phyloP scores from a whole-genome alignment of 92 coral and sea anemone genomes.

The Zoanthus sociatus region DNA sequence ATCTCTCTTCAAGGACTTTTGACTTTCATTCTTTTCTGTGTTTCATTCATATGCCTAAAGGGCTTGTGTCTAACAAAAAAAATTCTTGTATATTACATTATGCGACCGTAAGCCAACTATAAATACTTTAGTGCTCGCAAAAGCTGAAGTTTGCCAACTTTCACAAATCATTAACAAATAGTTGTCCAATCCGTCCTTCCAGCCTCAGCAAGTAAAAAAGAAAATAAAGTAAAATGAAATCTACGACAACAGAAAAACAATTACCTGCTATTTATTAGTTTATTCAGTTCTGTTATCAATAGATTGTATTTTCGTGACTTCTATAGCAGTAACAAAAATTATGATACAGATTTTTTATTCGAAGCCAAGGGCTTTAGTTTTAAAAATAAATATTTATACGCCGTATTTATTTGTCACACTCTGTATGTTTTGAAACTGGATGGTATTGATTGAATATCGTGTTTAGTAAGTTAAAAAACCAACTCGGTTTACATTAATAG shows the following conservation, averaged over 20 bases:
- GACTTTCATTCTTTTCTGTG: not conserved
- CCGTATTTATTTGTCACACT: constrained; percentile 29
- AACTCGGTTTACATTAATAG: constrained; percentile 48
- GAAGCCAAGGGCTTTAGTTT: not conserved
- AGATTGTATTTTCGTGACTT: constrained; percentile 8
- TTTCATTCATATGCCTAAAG: not conserved
- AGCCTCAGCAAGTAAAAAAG: constrained; percentile 3
- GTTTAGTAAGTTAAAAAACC: constrained; percentile 54
- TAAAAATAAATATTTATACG: not conserved
- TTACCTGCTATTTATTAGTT: not conserved
- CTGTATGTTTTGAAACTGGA: constrained; percentile 27
- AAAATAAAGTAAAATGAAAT: constrained; percentile 12
- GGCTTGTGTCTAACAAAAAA: not conserved
- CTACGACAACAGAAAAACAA: constrained; percentile 12
- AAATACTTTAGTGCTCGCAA: not conserved
- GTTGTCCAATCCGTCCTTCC: not conserved
- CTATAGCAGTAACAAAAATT: not conserved
- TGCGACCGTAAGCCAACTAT: not conserved
- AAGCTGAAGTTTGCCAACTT: not conserved
- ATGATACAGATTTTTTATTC: not conserved
- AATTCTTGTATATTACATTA: not conserved
- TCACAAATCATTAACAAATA: not conserved
- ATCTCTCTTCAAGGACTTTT: not conserved
- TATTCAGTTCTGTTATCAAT: constrained; percentile 18
- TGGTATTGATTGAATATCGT: constrained; percentile 18